Percentiles rank a stretch among this genome's conserved stretches.
phyloP scores from a whole-genome alignment of 2,797 vertebrate genomes.

The Myripristis jacobus region DNA sequence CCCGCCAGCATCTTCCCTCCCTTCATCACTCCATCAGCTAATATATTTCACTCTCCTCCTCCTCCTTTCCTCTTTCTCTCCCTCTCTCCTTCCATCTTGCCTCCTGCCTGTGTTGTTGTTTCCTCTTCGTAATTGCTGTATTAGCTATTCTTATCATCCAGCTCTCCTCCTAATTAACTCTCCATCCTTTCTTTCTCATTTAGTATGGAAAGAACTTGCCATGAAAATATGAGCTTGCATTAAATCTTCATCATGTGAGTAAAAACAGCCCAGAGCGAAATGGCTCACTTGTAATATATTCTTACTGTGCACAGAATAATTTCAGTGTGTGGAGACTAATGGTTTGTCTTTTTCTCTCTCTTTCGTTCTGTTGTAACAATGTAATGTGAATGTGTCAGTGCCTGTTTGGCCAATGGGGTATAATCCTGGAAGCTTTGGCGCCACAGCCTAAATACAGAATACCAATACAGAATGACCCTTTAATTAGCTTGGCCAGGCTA shows the following conservation, averaged over 20 bases:
- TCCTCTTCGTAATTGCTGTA: constrained; percentile 37
- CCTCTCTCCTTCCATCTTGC: constrained; percentile 16
- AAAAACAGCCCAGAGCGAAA: constrained; percentile 20
- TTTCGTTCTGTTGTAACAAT: neutral
- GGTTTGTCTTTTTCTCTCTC: neutral
- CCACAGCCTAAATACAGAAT: neutral
- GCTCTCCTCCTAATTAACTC: constrained; percentile 18
- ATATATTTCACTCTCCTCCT: constrained; percentile 1
- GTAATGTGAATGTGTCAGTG: neutral
- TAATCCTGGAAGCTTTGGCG: neutral
- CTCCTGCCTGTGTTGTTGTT: constrained; percentile 14
- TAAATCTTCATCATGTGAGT: constrained; percentile 11
- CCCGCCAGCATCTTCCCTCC: neutral
- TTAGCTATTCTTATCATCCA: constrained; percentile 35
- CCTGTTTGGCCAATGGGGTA: no score
- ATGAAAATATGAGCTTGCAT: constrained; percentile 11
- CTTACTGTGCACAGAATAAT: neutral
- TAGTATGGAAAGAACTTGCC: neutral
- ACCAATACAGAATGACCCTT: constrained; percentile 8
- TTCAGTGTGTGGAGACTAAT: neutral
- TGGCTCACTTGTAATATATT: neutral
- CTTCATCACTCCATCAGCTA: neutral
- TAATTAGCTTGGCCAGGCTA: neutral
- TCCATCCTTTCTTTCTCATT: neutral
- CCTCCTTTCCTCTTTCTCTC: constrained; percentile 1